Percentiles rank a stretch among this genome's conserved stretches.
These are phyloP conservation scores for Berghia stephanieae DNA, from an alignment of 1,140 invertebrate genomes.

Conservation along the genomic window DNA sequence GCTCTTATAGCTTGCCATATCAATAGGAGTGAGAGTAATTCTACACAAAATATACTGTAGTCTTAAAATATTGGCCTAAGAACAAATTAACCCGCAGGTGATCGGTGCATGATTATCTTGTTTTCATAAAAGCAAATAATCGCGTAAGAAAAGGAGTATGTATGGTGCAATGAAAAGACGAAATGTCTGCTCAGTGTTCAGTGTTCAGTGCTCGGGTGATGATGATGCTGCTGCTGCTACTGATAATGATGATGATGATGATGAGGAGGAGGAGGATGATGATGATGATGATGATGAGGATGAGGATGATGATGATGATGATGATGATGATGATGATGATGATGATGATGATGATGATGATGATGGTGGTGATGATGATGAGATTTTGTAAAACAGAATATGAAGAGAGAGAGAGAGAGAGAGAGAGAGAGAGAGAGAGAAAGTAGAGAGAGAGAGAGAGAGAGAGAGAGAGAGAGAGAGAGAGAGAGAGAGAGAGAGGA, in stretches of 20 bases:
- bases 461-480: constrained; percentile 1
- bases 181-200: not conserved
- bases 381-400: not conserved
- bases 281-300: too few species aligned
- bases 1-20: too few species aligned
- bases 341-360: not conserved
- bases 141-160: not conserved
- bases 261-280: too few species aligned
- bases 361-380: not conserved
- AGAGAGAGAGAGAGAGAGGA: constrained; percentile 2
- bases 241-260: too few species aligned
- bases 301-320: too few species aligned
- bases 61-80: too few species aligned
- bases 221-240: too few species aligned
- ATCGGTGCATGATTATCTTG: too few species aligned
- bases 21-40: too few species aligned
- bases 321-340: not conserved
- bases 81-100: too few species aligned
- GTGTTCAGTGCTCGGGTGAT: not conserved
- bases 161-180: not conserved
- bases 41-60: too few species aligned
- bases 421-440: not conserved
- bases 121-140: not conserved
- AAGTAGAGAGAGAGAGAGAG: not conserved
- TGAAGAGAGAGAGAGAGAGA: constrained; percentile 5